Conservation (phyloP, 2,797 vertebrate species). For the Brachyrhaphis roseni region DNA sequence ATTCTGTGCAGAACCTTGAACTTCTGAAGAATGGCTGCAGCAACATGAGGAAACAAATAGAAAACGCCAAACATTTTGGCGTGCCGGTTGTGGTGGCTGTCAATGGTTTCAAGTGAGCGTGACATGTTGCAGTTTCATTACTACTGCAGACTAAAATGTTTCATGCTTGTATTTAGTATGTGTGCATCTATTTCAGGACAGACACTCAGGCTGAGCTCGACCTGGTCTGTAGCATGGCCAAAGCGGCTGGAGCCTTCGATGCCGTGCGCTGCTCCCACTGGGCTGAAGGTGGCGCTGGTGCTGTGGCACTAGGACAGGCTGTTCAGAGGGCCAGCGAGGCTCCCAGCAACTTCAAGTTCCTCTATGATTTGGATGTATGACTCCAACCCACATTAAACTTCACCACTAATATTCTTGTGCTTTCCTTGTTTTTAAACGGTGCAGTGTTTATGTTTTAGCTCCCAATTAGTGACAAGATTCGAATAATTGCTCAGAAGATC, state of each 20-base stretch:
- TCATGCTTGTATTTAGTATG: background rate
- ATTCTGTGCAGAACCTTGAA: constrained; percentile 84
- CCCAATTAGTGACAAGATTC: constrained; percentile 91
- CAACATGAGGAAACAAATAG: constrained; percentile 95
- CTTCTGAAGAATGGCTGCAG: constrained; percentile 91
- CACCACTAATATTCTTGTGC: background rate
- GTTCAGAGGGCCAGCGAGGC: constrained; percentile 88
- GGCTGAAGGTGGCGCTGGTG: constrained; percentile 93
- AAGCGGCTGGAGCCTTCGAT: constrained; percentile 90
- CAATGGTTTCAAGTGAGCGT: constrained; percentile 94
- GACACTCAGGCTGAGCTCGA: constrained; percentile 90
- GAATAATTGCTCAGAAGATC: constrained; percentile 93
- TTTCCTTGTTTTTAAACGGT: background rate
- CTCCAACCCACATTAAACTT: background rate
- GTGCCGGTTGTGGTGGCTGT: constrained; percentile 95
- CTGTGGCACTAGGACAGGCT: constrained; percentile 85
- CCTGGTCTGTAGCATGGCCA: constrained; percentile 86
- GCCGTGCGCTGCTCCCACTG: constrained; percentile 92
- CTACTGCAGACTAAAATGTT: background rate
- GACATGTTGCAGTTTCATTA: background rate
- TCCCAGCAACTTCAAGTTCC: constrained; percentile 89
- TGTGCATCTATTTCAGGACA: constrained; percentile 77
- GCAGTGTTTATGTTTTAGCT: constrained; percentile 75
- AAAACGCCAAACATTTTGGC: constrained; percentile 91
- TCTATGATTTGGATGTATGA: constrained; percentile 90